Conservation (phyloP, 2,797 vertebrate species). For the Pipistrellus kuhlii region DNA sequence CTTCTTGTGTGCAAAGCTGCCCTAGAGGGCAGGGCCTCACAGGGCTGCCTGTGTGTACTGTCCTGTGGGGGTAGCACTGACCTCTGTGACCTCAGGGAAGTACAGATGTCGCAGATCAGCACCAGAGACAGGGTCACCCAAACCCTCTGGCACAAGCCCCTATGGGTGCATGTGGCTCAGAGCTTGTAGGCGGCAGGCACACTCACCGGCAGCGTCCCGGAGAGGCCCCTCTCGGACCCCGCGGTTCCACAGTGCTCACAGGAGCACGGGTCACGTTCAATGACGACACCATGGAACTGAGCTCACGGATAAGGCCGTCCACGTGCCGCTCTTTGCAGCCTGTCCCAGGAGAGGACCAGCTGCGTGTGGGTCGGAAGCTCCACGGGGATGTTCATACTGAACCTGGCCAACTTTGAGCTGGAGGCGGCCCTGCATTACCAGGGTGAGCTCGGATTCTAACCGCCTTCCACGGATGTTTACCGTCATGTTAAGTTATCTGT, state of each 20-base stretch:
- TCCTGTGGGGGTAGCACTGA: fast-evolving
- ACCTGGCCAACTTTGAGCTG: slow-evolving; percentile 91
- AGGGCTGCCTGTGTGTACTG: fast-evolving
- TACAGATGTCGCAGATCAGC: fast-evolving
- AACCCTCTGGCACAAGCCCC: fast-evolving
- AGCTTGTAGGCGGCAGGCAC: fast-evolving
- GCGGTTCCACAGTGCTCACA: neutral
- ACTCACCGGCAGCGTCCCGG: fast-evolving
- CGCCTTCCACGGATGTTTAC: neutral
- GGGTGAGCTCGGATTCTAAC: slow-evolving; percentile 86
- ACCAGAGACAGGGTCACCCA: neutral
- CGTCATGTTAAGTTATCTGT: fast-evolving
- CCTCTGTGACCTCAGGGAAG: neutral
- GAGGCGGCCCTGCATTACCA: slow-evolving; percentile 88
- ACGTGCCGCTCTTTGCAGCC: slow-evolving; percentile 54
- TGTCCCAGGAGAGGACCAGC: slow-evolving; percentile 74
- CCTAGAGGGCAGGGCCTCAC: fast-evolving
- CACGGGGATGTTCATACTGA: slow-evolving; percentile 91
- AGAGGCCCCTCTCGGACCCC: neutral
- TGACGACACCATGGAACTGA: neutral
- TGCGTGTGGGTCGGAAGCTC: slow-evolving; percentile 92
- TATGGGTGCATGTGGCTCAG: fast-evolving
- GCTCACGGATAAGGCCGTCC: neutral
- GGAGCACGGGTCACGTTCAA: fast-evolving
- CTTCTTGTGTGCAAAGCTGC: fast-evolving